Evolutionary conservation across 2,797 vertebrate genomes (phyloP).

Genomic region (Sebastiscus tertius): DNA sequence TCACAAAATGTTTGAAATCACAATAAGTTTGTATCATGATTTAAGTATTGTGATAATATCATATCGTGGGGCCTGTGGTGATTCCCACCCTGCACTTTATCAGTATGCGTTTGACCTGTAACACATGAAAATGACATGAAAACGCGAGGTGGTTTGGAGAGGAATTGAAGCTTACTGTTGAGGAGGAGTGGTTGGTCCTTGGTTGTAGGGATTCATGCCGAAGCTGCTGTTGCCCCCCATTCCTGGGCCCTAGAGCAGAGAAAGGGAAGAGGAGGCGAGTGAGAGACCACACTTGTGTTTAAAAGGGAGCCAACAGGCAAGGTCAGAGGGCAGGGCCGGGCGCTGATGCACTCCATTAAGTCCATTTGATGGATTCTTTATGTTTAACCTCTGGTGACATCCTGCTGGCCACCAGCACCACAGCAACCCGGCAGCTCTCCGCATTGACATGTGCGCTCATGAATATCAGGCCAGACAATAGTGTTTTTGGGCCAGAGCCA

Average conservation of each 20-base stretch:
- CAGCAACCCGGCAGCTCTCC: slow-evolving; percentile 49
- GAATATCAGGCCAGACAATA: slow-evolving; percentile 78
- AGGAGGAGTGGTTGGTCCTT: slow-evolving; percentile 91
- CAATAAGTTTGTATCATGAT: too few relatives aligned
- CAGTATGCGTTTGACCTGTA: background rate
- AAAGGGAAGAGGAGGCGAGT: slow-evolving; percentile 57
- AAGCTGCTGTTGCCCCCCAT: slow-evolving; percentile 91
- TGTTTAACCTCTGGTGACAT: slow-evolving; percentile 82
- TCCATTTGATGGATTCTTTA: slow-evolving; percentile 84
- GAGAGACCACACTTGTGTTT: slow-evolving; percentile 79
- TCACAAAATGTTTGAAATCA: too few relatives aligned
- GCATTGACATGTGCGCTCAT: slow-evolving; percentile 79
- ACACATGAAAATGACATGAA: background rate
- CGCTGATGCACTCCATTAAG: slow-evolving; percentile 83
- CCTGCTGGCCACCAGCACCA: slow-evolving; percentile 71
- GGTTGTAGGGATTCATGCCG: slow-evolving; percentile 93
- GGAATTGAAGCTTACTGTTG: slow-evolving; percentile 89
- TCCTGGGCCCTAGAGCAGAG: slow-evolving; percentile 86
- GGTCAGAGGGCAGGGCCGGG: slow-evolving; percentile 76
- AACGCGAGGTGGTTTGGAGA: background rate
- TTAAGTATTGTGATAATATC: too few relatives aligned
- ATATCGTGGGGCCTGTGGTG: too few relatives aligned
- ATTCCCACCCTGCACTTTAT: background rate
- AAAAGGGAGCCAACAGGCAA: slow-evolving; percentile 74
- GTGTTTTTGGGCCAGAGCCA: slow-evolving; percentile 12